Conservation (phyloP, 2,113 vertebrate species). For the Scatophagus argus region DNA sequence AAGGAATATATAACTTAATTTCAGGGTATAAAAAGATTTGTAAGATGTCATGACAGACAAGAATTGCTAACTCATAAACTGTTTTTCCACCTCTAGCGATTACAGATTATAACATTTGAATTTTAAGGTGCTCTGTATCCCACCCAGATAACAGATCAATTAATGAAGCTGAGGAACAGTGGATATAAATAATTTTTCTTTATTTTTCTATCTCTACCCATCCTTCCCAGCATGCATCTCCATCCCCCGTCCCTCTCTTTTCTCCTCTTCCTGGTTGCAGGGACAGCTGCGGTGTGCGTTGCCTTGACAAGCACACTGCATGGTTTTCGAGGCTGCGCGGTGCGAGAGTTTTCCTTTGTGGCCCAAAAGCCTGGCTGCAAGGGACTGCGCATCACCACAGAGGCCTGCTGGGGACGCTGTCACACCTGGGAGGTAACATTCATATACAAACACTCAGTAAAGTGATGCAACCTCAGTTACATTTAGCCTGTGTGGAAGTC, state of each 20-base stretch:
- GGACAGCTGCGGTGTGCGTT: conserved; percentile 40
- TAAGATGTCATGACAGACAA: neutral
- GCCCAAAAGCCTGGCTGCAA: conserved; percentile 83
- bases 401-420: conserved; percentile 86
- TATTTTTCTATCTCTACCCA: neutral
- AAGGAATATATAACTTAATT: neutral
- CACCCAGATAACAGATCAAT: neutral
- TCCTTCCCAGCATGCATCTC: conserved; percentile 71
- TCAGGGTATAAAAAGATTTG: no score
- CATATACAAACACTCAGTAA: neutral
- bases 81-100: neutral
- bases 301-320: conserved; percentile 67
- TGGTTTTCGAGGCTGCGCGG: conserved; percentile 81
- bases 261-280: conserved; percentile 65
- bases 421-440: conserved; percentile 84
- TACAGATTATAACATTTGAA: neutral
- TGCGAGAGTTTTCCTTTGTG: conserved; percentile 83
- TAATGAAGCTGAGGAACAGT: neutral
- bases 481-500: neutral
- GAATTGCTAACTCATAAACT: neutral
- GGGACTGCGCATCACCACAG: conserved; percentile 76
- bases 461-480: neutral
- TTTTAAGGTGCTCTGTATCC: neutral
- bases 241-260: conserved; percentile 17
- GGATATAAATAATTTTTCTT: neutral